Base-by-base conservation (phyloP, 2,113 vertebrate species). In the Paradoxurus hermaphroditus region DNA sequence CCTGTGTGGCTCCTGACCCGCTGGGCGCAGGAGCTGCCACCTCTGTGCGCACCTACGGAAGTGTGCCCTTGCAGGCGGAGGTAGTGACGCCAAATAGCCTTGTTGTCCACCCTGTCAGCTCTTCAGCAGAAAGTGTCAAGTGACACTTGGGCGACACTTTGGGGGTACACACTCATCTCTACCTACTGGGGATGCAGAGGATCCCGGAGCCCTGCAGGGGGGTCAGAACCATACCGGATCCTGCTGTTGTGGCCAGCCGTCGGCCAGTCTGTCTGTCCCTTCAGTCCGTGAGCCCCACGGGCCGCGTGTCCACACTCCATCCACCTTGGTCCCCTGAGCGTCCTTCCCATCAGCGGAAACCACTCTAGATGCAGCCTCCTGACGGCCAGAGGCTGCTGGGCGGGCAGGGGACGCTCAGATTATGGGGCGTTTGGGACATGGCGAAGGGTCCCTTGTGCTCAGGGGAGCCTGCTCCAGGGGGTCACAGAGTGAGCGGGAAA, bases 271-370 rank as follows among this genome's bases (percentile, higher is more conserved):
- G 72, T 34, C 46, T 39, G 19, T 70, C 77, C 9, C 23, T 51
- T 12, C 10, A 1, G 44, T 36, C 44, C 25, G 9, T 2, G 29
- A 39, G 86, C 59, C 15, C 59, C 1, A 4, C 3, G 16, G n/a
- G n/a, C 18, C 1, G 1, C 0, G 3, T 44, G 36, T 14, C 14
- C 27, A 7, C 29, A 46, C 4, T 31, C 41, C 19, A 25, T 9
- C 18, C 13, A 4, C 39, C n/a, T 11, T 62, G 70, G 13, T 9
- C 19, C 31, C 15, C 41, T 62, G 39, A 5, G 14, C n/a, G 29
- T 9, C 21, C 0, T 2, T 34, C 27, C 49, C 77, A 0, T 0
- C 29, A 16, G 63, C 1, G 36, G 36, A 34, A 53, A 10, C 10
- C 4, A 12, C 10, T 62, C 16, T 41, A 5, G 12, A 13, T 46